Conservation (phyloP, 2,888 invertebrate species). For the Theretra japonica region DNA sequence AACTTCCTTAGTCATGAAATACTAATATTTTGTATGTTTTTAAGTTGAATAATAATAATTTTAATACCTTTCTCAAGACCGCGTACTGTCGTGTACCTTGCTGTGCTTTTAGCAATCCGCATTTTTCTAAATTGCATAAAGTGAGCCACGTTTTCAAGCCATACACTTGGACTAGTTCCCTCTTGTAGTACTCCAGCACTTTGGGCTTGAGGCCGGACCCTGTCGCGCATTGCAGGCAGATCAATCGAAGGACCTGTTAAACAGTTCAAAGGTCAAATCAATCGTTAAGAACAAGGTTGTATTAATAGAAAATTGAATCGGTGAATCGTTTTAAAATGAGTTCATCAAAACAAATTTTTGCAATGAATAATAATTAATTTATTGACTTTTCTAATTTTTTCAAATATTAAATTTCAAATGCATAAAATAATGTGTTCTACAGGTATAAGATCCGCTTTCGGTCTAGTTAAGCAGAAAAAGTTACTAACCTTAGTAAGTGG, state of each 20-base stretch:
- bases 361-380: too few relatives aligned
- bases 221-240: constrained; percentile 96
- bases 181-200: constrained; percentile 88
- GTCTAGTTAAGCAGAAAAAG: too few relatives aligned
- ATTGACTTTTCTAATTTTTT: too few relatives aligned
- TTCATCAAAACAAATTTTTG: too few relatives aligned
- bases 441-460: too few relatives aligned
- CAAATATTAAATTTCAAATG: too few relatives aligned
- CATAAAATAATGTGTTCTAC: too few relatives aligned
- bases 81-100: constrained; percentile 89
- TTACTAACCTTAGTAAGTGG: constrained; percentile 88
- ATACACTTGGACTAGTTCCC: constrained; percentile 89
- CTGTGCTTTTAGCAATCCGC: constrained; percentile 91
- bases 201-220: constrained; percentile 97
- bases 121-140: constrained; percentile 93
- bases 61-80: constrained; percentile 88
- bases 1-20: too few relatives aligned
- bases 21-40: too few relatives aligned
- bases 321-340: too few relatives aligned
- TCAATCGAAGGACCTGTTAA: constrained; percentile 89
- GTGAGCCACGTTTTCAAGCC: constrained; percentile 93
- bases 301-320: too few relatives aligned
- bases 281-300: background rate
- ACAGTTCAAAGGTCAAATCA: background rate
- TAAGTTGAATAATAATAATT: too few relatives aligned